phyloP scores from a whole-genome alignment of 2,888 invertebrate species.

The Lasioglossum oenotherae region DNA sequence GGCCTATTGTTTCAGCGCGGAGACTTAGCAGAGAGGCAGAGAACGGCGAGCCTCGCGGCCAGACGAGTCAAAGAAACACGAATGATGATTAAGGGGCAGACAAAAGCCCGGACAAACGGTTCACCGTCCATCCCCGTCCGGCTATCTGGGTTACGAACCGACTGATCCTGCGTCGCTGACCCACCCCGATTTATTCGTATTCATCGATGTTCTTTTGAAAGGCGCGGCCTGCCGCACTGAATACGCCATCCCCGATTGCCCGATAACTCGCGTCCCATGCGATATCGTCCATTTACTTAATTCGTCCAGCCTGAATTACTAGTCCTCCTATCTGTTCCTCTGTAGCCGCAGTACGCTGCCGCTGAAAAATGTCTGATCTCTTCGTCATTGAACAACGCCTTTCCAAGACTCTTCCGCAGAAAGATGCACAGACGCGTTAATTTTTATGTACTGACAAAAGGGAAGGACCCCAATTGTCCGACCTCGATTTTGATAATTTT shows the following conservation, averaged over 20 bases:
- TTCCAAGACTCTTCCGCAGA: too few relatives aligned
- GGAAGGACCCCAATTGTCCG: too few relatives aligned
- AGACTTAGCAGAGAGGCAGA: constrained; percentile 33
- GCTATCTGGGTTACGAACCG: constrained; percentile 21
- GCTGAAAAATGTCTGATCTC: neutral
- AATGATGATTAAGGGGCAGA: constrained; percentile 66
- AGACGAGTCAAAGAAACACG: constrained; percentile 51
- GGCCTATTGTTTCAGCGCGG: constrained; percentile 51
- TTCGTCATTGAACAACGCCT: neutral
- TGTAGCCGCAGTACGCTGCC: neutral
- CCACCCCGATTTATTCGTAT: constrained; percentile 18
- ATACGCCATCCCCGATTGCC: neutral
- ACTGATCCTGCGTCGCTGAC: constrained; percentile 40
- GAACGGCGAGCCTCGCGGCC: constrained; percentile 30
- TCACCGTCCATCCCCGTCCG: constrained; percentile 35
- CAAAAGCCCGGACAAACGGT: constrained; percentile 54
- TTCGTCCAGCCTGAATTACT: neutral
- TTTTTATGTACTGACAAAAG: neutral
- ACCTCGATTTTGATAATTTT: too few relatives aligned
- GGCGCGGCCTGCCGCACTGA: constrained; percentile 4
- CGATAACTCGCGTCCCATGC: constrained; percentile 11
- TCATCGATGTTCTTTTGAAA: constrained; percentile 2
- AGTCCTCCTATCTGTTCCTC: neutral
- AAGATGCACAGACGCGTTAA: too few relatives aligned
- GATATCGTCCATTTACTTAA: constrained; percentile 8